Percentiles rank a stretch among this genome's conserved stretches.
These are phyloP conservation scores for Agriopis marginaria DNA, from an alignment of 2,888 invertebrate species.

Conservation along the genomic window DNA sequence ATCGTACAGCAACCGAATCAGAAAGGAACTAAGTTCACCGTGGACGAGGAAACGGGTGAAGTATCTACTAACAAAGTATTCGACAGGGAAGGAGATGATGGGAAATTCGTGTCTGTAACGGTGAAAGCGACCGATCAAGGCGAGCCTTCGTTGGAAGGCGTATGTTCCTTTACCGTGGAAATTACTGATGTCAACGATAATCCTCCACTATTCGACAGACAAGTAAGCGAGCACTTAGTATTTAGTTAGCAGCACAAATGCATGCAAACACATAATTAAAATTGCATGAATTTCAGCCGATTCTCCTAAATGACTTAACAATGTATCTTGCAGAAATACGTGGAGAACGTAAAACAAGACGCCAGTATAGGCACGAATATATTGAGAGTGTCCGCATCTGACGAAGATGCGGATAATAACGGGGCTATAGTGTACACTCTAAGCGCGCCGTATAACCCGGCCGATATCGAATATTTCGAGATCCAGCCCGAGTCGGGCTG, in stretches of 20 bases:
- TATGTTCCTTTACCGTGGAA: slow-evolving; percentile 99
- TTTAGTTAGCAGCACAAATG: slow-evolving; percentile 54
- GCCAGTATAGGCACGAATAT: slow-evolving; percentile 98
- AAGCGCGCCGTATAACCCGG: slow-evolving; percentile 95
- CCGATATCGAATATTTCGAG: slow-evolving; percentile 97
- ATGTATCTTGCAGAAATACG: slow-evolving; percentile 93
- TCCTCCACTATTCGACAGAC: slow-evolving; percentile 97
- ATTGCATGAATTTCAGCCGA: slow-evolving; percentile 60
- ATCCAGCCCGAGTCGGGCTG: slow-evolving; percentile 99
- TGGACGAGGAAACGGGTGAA: slow-evolving; percentile 97
- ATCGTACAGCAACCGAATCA: slow-evolving; percentile 98
- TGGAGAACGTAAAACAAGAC: slow-evolving; percentile 98
- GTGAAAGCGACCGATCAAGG: slow-evolving; percentile 99
- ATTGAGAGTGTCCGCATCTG: slow-evolving; percentile 97
- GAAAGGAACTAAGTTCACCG: slow-evolving; percentile 97
- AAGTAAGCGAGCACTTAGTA: slow-evolving; percentile 87
- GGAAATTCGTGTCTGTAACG: slow-evolving; percentile 98
- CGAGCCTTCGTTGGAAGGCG: slow-evolving; percentile 98
- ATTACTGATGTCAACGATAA: slow-evolving; percentile 99
- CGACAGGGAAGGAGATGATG: slow-evolving; percentile 98
- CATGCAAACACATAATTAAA: slow-evolving; percentile 58
- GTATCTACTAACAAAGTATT: slow-evolving; percentile 98
- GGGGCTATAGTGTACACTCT: slow-evolving; percentile 97
- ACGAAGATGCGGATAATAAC: slow-evolving; percentile 98
- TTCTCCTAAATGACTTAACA: slow-evolving; percentile 48